Base-by-base conservation (phyloP, 2,888 invertebrate species). In the Galeruca laticollis region DNA sequence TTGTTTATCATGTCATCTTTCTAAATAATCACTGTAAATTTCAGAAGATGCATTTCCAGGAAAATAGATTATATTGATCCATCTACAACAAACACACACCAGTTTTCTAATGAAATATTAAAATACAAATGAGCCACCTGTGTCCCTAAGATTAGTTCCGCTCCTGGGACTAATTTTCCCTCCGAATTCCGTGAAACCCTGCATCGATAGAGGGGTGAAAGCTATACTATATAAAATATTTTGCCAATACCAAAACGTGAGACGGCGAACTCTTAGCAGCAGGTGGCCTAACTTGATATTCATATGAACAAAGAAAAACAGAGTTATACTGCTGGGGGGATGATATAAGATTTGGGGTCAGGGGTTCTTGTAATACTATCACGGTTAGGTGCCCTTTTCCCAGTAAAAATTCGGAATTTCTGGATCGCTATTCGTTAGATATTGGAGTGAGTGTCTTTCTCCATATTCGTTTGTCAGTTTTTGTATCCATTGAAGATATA, bases 251-350 rank as follows among this genome's bases (percentile, higher is more conserved):
- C 57, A 21, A 26, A 35, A 62, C 62, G 62, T 62, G 61, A 18
- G 18, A 43, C 35, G 61, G 35, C 13, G 18, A 51, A 51, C 51
- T 35, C 37, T 18, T 62, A 62, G 18, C 62, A 57, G 65, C 65
- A 65, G 65, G 65, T 65, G 65, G 65, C 21, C 35, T n/a, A 47
- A 57, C 43, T 35, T 61, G 51, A 61, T 47, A 60, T 60, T 40
- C 40, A 3, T 43, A 18, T 21, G 10, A 18, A 60, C 56, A 56
- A 47, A 47, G 60, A 47, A 21, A 40, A 43, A 8, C 31, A 31
- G 11, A 40, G 5, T 37, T 5, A 31, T 64, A 64, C 54, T 56
- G 63, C 56, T 18, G 3, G 6, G 54, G n/a, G 63, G 63, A 31
- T 21, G 6, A 1, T 20, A 21, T 20, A 21, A 15, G 43, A 35